Conservation (phyloP, 2,797 vertebrate species). For the Darevskia nairensis region DNA sequence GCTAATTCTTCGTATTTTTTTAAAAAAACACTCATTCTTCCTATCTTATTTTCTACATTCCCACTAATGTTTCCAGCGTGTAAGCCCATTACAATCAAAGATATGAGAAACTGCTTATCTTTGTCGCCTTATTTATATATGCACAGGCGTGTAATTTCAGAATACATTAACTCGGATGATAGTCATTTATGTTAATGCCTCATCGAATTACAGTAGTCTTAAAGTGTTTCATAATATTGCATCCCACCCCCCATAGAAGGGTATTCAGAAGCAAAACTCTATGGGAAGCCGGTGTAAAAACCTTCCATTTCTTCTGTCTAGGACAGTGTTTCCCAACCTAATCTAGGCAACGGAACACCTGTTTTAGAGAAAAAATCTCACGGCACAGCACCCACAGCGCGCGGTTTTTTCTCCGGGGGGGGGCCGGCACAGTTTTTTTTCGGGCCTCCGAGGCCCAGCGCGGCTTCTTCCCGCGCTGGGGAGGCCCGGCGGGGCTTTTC, state of each 20-base stretch:
- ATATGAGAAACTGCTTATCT: conserved; percentile 14
- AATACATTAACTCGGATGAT: conserved; percentile 11
- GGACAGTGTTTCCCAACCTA: too few relatives aligned
- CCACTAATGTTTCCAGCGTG: conserved; percentile 26
- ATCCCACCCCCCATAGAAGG: neutral
- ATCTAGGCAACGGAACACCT: too few relatives aligned
- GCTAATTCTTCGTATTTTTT: conserved; percentile 25
- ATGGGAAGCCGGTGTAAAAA: neutral
- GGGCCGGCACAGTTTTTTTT: too few relatives aligned
- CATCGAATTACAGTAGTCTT: neutral
- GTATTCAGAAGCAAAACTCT: neutral
- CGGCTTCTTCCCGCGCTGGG: too few relatives aligned
- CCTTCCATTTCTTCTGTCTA: neutral
- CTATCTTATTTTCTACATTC: neutral
- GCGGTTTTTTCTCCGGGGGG: too few relatives aligned
- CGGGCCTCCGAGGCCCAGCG: too few relatives aligned
- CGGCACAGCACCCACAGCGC: too few relatives aligned
- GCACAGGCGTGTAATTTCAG: conserved; percentile 15
- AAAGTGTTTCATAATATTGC: conserved; percentile 11
- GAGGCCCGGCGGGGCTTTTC: too few relatives aligned
- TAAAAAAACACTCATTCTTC: neutral
- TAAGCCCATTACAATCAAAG: conserved; percentile 35
- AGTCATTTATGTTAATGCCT: neutral
- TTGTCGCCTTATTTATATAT: conserved; percentile 15
- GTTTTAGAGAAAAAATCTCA: too few relatives aligned